Base-by-base conservation (phyloP, 2,113 vertebrate genomes). In the Brachypodius melanocephalos region DNA sequence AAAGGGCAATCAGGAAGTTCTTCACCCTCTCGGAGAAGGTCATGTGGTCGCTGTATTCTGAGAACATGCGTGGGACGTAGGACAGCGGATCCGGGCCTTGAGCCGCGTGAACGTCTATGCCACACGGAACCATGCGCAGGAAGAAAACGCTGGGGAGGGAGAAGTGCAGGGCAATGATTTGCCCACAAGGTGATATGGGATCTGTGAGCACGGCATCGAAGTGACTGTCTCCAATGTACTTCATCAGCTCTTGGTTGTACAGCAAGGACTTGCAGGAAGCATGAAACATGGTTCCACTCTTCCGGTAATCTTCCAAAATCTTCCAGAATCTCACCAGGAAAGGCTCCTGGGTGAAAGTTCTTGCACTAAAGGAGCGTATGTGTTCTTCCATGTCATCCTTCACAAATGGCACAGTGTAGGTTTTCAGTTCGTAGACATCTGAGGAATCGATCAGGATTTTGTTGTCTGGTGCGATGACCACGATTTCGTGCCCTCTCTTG, bases 151-250 rank as follows among this genome's bases (percentile, higher is more conserved):
- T 73, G 7, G 99, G 99, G 32, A 99, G 92, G 20, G 96, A 97
- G 74, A 99, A 97, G 10, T 96, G 42, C 26, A 97, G 95, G 17
- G 98, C 97, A 72, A 99, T 55, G 17, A 99, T 97, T 36, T 98
- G 43, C 28, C 99, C 99, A 6, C 99, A 99, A 0, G 98, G 98
- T 10, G 98, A 77, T 71, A 99, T 92, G 3, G 99, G 99, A 83
- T 99, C 99, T 0, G 98, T 98, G 11, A 99, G 57, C 20, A 99
- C 0, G 1, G 71, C 36, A 5, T 99, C 98, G 1, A 99, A 99
- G 17, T 78, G 65, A 10, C 71, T 83, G 24, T 62, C 93, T 2
- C 28, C 45, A 5, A 99, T 96, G 51, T 86, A 97, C 57, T 85
- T 76, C 97, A 99, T 97, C 26, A 99, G 71, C 26, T 97, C 66